phyloP scores from a whole-genome alignment of 2,888 invertebrate genomes.

The Nezara viridula region DNA sequence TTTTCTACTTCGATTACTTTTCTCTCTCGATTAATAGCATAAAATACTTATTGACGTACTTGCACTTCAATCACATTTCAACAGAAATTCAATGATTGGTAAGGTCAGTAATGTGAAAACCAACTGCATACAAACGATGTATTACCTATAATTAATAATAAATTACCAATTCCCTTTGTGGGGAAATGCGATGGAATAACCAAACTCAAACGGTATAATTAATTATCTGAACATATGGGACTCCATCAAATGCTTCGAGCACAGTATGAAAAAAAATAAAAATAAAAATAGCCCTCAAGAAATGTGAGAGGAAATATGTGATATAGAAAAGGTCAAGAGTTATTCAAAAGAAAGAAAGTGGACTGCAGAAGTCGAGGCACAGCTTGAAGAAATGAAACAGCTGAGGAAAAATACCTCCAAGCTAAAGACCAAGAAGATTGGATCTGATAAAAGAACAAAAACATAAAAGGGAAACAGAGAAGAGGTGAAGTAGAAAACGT shows the following conservation, averaged over 20 bases:
- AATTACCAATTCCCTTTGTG: too few species aligned
- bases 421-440: slow-evolving; percentile 34
- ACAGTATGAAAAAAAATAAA: too few species aligned
- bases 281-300: neutral
- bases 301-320: slow-evolving; percentile 23
- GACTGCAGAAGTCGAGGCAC: neutral
- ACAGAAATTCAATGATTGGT: too few species aligned
- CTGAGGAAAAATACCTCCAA: neutral
- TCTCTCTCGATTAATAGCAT: too few species aligned
- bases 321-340: slow-evolving; percentile 12
- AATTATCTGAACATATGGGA: neutral
- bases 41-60: too few species aligned
- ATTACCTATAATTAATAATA: too few species aligned
- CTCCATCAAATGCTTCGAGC: neutral
- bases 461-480: slow-evolving; percentile 4
- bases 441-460: slow-evolving; percentile 17
- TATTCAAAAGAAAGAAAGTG: neutral
- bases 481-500: neutral
- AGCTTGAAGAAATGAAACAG: neutral
- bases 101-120: too few species aligned
- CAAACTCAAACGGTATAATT: neutral
- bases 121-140: too few species aligned
- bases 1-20: too few species aligned
- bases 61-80: too few species aligned
- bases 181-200: too few species aligned